Percentiles rank a stretch among this genome's conserved stretches.
Evolutionary conservation across 2,888 invertebrate species (phyloP).

Genomic region (Serrognathus titanus): DNA sequence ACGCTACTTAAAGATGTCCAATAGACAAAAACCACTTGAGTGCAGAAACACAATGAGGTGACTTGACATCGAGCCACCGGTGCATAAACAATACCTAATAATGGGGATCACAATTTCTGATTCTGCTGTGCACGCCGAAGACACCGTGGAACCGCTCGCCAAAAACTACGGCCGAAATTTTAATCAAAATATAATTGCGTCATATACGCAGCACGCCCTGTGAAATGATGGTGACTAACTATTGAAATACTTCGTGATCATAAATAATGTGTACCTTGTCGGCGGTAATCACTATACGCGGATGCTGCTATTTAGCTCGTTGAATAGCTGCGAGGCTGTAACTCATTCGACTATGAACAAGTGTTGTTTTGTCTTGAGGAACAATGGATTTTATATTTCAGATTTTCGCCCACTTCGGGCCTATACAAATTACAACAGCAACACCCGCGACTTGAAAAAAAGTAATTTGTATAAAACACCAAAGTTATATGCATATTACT

Average conservation of each 20-base stretch:
- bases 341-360: no score
- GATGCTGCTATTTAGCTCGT: no score
- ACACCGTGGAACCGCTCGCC: conserved; percentile 9
- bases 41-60: conserved; percentile 38
- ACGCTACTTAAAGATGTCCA: conserved; percentile 41
- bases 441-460: no score
- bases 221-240: conserved; percentile 21
- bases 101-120: neutral
- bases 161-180: conserved; percentile 21
- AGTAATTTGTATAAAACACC: no score
- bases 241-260: neutral
- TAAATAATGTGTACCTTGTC: no score
- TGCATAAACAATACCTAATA: conserved; percentile 31
- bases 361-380: no score
- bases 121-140: neutral
- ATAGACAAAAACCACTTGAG: conserved; percentile 36
- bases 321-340: no score
- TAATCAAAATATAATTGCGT: conserved; percentile 35
- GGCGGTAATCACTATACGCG: no score
- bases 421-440: no score
- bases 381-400: no score
- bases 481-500: no score
- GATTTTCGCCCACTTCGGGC: no score
- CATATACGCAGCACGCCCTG: conserved; percentile 32
- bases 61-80: conserved; percentile 30